Evolutionary conservation across 2,113 vertebrate genomes (phyloP).

Genomic region (Alethe diademata): DNA sequence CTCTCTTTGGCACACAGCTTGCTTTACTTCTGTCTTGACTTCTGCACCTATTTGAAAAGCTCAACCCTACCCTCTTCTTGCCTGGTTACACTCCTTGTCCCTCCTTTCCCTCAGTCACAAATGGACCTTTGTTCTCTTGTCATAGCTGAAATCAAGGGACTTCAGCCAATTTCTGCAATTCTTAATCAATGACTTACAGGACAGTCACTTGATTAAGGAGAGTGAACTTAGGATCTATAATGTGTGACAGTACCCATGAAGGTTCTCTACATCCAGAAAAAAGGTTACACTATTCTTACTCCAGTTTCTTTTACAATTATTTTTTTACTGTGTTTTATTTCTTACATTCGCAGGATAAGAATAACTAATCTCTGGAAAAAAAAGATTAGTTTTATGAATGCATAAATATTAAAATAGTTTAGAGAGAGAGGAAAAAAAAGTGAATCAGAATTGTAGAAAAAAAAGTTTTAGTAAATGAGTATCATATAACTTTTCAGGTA

Average conservation of each 20-base stretch:
- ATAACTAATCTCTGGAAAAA: background rate
- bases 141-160: background rate
- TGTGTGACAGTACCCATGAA: background rate
- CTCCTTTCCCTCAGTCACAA: background rate
- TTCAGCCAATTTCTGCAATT: background rate
- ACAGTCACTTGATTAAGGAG: slow-evolving; percentile 2
- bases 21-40: background rate
- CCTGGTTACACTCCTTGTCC: background rate
- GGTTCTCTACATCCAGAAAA: background rate
- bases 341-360: background rate
- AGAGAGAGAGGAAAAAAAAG: background rate
- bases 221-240: slow-evolving; percentile 1
- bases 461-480: background rate
- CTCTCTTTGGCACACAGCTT: background rate
- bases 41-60: background rate
- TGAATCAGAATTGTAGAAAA: background rate
- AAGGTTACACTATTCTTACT: background rate
- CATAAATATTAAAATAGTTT: background rate
- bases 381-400: background rate
- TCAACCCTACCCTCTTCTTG: background rate
- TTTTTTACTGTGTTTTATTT: background rate
- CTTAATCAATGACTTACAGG: slow-evolving; percentile 1
- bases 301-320: background rate
- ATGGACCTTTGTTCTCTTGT: background rate
- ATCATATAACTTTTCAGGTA: background rate